These are phyloP conservation scores for Sylvietta virens DNA, from an alignment of 2,113 vertebrate genomes.

Conservation along the genomic window DNA sequence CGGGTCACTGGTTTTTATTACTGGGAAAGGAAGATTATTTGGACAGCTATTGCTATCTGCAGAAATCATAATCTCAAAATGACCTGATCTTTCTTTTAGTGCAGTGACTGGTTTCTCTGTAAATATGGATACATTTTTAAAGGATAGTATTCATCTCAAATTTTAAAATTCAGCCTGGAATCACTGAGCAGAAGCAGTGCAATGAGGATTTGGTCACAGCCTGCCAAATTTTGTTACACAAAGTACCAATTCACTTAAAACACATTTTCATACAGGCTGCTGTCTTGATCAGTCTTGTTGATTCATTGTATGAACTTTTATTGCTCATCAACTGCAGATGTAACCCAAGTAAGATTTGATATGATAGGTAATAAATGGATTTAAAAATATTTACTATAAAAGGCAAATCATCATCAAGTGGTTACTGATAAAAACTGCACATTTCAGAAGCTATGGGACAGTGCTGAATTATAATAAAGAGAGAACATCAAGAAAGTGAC, in stretches of 20 bases:
- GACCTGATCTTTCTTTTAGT: neutral
- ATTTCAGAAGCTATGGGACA: neutral
- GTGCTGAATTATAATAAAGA: neutral
- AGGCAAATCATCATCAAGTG: neutral
- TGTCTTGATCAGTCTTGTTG: neutral
- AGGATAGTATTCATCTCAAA: neutral
- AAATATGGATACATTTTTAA: neutral
- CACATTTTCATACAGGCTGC: neutral
- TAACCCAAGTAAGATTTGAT: neutral
- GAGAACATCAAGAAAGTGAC: neutral
- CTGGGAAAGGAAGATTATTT: neutral
- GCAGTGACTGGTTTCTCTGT: neutral
- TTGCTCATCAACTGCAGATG: neutral
- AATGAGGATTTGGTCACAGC: neutral
- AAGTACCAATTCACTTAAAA: neutral
- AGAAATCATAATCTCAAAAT: neutral
- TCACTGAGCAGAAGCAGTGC: neutral
- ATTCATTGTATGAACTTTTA: neutral
- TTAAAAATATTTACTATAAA: conserved; percentile 32
- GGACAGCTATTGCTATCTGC: neutral
- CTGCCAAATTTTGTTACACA: neutral
- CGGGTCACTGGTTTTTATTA: neutral
- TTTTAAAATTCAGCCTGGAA: neutral
- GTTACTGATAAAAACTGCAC: conserved; percentile 9
- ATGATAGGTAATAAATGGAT: neutral